These are phyloP conservation scores for Tetrao urogallus DNA, from an alignment of 2,113 vertebrate genomes.

Conservation along the genomic window DNA sequence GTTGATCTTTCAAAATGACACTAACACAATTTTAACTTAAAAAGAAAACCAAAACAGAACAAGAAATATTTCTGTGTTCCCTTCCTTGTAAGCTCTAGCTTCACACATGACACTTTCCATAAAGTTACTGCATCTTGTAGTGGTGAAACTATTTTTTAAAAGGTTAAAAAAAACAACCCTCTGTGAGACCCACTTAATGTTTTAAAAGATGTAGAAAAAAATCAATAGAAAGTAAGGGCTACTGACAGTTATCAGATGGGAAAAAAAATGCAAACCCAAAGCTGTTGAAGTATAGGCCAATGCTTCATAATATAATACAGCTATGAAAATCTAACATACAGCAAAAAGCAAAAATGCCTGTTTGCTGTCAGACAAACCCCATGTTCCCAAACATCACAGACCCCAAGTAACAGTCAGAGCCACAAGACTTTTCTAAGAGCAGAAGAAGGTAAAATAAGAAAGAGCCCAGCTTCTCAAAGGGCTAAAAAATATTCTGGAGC, in stretches of 20 bases:
- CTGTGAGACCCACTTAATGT: neutral
- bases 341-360: neutral
- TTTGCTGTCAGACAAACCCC: neutral
- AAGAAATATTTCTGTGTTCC: neutral
- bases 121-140: neutral
- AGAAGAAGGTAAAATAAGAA: neutral
- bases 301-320: neutral
- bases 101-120: neutral
- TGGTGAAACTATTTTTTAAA: neutral
- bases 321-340: neutral
- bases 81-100: conserved; percentile 8
- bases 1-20: neutral
- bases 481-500: neutral
- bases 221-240: conserved; percentile 13
- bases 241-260: neutral
- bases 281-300: neutral
- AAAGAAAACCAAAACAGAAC: neutral
- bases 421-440: neutral
- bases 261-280: conserved; percentile 1
- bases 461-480: neutral
- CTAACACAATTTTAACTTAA: neutral
- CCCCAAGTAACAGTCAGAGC: neutral
- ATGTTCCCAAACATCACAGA: neutral
- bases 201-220: neutral
- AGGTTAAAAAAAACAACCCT: rapidly evolving